Percentiles rank a stretch among this genome's conserved stretches.
These are phyloP conservation scores for Allobates femoralis DNA, from an alignment of 2,797 vertebrate genomes.

Conservation along the genomic window DNA sequence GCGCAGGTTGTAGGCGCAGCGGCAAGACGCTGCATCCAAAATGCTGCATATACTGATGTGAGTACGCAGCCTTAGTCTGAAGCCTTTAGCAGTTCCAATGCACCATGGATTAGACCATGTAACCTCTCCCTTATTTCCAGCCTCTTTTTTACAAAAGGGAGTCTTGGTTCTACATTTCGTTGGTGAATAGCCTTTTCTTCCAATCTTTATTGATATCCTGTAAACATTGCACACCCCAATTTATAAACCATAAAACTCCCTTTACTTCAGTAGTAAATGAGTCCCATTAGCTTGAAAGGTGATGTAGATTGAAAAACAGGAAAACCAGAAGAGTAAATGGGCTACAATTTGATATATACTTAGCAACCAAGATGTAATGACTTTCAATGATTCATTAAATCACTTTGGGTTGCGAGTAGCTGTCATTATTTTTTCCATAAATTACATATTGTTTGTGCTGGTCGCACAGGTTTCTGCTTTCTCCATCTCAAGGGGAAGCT, in stretches of 20 bases:
- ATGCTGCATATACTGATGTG: too few species aligned
- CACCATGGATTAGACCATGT: too few species aligned
- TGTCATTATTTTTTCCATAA: neutral
- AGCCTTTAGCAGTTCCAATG: too few species aligned
- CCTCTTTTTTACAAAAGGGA: too few species aligned
- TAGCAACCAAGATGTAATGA: neutral
- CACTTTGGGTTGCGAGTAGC: neutral
- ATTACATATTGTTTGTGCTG: conserved; percentile 2
- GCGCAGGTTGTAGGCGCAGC: too few species aligned
- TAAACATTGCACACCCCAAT: too few species aligned
- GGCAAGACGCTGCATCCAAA: too few species aligned
- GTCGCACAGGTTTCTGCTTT: neutral
- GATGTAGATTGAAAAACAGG: neutral
- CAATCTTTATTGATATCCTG: neutral
- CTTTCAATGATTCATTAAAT: neutral
- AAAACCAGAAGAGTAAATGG: neutral
- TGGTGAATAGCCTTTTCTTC: neutral
- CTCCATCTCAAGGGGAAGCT: neutral
- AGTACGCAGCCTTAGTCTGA: too few species aligned
- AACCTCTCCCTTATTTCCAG: too few species aligned
- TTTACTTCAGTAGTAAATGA: neutral
- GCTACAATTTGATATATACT: neutral
- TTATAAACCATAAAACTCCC: neutral
- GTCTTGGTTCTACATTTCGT: too few species aligned
- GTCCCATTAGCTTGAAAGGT: neutral